Conservation (phyloP, 2,797 vertebrate species). For the Bufotes viridis region DNA sequence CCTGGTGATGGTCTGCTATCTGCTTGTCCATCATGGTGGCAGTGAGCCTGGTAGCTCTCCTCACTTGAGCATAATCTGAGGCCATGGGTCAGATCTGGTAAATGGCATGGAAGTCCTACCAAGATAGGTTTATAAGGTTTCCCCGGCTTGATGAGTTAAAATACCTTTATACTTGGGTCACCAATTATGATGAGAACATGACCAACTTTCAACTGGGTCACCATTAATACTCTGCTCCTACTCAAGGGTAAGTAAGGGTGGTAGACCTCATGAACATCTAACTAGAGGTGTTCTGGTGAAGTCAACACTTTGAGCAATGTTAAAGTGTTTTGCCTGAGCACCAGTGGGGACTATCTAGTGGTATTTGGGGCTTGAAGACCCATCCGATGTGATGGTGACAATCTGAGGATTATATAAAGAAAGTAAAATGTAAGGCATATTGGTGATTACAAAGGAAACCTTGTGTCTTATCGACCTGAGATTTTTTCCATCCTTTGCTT, state of each 20-base stretch:
- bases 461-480: not conserved
- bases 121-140: too few relatives aligned
- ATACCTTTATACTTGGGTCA: too few relatives aligned
- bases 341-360: conserved; percentile 12
- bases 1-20: too few relatives aligned
- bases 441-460: not conserved
- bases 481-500: too few relatives aligned
- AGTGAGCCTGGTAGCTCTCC: too few relatives aligned
- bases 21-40: too few relatives aligned
- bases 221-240: not conserved
- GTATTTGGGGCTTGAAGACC: not conserved
- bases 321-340: not conserved
- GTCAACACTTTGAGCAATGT: not conserved
- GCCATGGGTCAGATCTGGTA: too few relatives aligned
- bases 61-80: too few relatives aligned
- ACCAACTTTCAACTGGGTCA: too few relatives aligned
- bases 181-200: too few relatives aligned
- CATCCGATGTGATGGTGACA: not conserved
- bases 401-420: not conserved
- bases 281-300: not conserved
- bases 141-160: too few relatives aligned
- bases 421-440: not conserved
- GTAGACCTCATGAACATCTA: not conserved
- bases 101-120: too few relatives aligned
- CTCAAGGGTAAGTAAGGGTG: not conserved